A percentile compares a stretch with the other conserved stretches of the same genome.
phyloP scores from a whole-genome alignment of 37 sponge, comb jelly and placozoan genomes.

The Mnemiopsis leidyi region DNA sequence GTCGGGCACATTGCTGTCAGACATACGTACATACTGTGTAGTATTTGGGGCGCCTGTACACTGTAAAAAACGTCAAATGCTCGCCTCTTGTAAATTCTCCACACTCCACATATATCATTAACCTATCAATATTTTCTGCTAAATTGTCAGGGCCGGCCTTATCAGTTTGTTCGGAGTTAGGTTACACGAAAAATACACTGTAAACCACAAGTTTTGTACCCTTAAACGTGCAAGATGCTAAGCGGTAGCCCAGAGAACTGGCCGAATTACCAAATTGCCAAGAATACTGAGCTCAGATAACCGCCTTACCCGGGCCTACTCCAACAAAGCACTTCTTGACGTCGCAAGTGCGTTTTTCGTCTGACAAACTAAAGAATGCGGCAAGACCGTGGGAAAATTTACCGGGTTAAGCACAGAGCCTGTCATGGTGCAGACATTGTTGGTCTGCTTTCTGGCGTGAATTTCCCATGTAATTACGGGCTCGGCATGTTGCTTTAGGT shows the following conservation, averaged over 20 bases:
- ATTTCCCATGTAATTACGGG: background rate
- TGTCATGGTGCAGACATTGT: background rate
- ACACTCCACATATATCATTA: background rate
- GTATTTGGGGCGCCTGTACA: background rate
- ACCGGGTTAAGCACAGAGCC: no score
- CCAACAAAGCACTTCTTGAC: no score
- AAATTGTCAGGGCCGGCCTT: background rate
- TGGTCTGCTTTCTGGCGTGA: background rate
- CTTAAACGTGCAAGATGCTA: background rate
- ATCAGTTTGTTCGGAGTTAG: background rate
- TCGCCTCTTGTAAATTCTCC: background rate
- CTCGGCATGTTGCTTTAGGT: background rate
- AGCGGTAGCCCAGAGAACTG: background rate
- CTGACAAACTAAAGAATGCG: no score
- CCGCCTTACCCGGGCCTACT: no score
- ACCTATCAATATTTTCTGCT: background rate
- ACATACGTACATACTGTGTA: background rate
- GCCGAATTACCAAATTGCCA: no score
- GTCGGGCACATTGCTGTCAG: background rate
- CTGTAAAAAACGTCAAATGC: background rate
- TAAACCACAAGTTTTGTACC: background rate
- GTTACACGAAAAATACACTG: background rate
- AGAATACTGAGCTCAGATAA: no score
- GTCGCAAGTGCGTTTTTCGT: no score
- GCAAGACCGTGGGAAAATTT: no score